Conservation (phyloP, 2,888 invertebrate genomes). For the Cylindroiulus punctatus region DNA sequence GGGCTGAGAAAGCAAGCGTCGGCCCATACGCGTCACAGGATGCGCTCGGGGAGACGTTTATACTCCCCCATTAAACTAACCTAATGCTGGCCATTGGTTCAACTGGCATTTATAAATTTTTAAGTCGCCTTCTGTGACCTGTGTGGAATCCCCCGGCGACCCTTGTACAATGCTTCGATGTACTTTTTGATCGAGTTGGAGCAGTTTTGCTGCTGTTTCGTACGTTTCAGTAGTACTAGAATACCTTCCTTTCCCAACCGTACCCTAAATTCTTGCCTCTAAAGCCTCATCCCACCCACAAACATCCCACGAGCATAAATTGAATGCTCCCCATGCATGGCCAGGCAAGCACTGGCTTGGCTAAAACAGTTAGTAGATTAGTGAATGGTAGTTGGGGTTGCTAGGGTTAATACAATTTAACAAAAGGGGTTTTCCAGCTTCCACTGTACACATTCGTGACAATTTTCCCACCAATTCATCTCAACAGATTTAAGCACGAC, state of each 20-base stretch:
- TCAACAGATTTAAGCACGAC: not conserved
- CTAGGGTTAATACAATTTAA: slow-evolving; percentile 18
- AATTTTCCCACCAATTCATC: slow-evolving; percentile 18
- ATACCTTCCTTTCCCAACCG: not conserved
- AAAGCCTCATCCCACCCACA: not conserved
- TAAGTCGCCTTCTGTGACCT: slow-evolving; percentile 1
- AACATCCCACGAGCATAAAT: not conserved
- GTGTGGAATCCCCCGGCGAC: not conserved
- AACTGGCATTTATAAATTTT: not conserved
- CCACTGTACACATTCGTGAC: not conserved
- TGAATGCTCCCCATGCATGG: slow-evolving; percentile 1
- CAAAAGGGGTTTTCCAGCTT: slow-evolving; percentile 16
- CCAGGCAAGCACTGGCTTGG: slow-evolving; percentile 1
- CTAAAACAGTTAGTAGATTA: slow-evolving; percentile 4
- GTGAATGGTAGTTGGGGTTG: not conserved
- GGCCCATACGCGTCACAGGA: not conserved
- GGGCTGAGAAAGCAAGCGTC: slow-evolving; percentile 11
- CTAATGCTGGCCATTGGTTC: slow-evolving; percentile 18
- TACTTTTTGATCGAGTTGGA: slow-evolving; percentile 1
- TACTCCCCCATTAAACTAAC: not conserved
- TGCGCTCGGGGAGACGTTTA: not conserved
- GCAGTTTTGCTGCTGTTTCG: slow-evolving; percentile 9
- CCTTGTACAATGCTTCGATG: slow-evolving; percentile 18
- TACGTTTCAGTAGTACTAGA: not conserved
- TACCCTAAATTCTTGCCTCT: not conserved